Base-by-base conservation (phyloP, 1,140 invertebrate species). In the Drosophila pachea region DNA sequence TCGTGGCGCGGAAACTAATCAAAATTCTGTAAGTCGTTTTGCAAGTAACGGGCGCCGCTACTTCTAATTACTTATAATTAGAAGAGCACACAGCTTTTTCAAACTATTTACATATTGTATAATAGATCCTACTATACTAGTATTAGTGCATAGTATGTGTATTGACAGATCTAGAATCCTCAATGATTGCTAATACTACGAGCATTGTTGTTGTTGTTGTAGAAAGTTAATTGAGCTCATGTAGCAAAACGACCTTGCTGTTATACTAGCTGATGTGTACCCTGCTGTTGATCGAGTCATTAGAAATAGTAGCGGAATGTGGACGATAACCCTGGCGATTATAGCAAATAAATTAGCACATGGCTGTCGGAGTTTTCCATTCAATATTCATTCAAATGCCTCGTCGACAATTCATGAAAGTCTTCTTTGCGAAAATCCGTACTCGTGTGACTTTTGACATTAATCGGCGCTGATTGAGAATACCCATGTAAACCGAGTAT, bases 311-410 rank as follows among this genome's bases (percentile, higher is more conserved):
- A 63, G 59, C 32, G 12, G 32, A 38, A 32, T 50, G 54, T 43
- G 2, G 1, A 8, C 22, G 67, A 64, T 69, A 69, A 52, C 52
- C 60, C 53, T 50, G 52, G 9, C 22, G n/a, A 32, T 32, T 52
- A 36, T 64, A 52, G 52, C 32, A 58, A 40, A 16, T 36, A 22
- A 31, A 48, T 55, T 68, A 68, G 38, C 35, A 31, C 38, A 16
- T 38, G 35, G 29, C 40, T 36, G 14, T 35, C n/a, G 35, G 63
- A 68, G 40, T 55, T 68, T 68, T 68, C 60, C 60, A 55, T 56
- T 49, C 31, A 42, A 22, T 35, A 52, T 49, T 16, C 60, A 60
- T 69, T 69, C 53, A 69, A 65, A 65, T 56, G 64, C 52, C 60
- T 36, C 16, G 7, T 5, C n/a, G n/a, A 14, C 38, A 55, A 32